These are phyloP conservation scores for Hycleus phaleratus DNA, from an alignment of 1,140 invertebrate species.

Conservation along the genomic window DNA sequence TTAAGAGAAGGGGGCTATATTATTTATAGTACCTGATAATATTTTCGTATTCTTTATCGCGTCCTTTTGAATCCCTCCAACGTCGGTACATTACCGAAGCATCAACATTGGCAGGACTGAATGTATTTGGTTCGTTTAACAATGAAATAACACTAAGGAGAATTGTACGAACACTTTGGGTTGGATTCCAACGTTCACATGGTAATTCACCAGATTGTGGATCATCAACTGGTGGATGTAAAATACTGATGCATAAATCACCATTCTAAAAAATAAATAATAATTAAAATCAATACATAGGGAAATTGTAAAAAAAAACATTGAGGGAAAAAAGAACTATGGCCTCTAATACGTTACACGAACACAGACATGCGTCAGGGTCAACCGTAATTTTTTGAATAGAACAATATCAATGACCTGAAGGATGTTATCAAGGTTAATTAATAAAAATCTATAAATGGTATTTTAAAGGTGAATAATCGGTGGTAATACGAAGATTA, in stretches of 20 bases:
- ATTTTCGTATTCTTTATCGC: constrained; percentile 99
- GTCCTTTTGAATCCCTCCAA: constrained; percentile 96
- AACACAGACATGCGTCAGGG: no score
- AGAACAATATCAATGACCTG: no score
- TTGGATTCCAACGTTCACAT: constrained; percentile 99
- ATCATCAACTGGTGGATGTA: constrained; percentile 98
- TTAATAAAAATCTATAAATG: no score
- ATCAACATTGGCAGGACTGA: constrained; percentile 98
- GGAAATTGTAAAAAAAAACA: background rate
- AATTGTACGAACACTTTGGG: constrained; percentile 97
- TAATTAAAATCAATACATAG: background rate
- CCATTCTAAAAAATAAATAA: constrained; percentile 69
- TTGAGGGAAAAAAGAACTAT: background rate
- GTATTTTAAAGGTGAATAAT: background rate
- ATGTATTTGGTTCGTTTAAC: constrained; percentile 98
- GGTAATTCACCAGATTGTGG: constrained; percentile 97
- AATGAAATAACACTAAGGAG: constrained; percentile 96
- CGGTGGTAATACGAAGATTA: no score
- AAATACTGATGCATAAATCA: constrained; percentile 97
- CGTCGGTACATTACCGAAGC: constrained; percentile 98
- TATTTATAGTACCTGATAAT: constrained; percentile 79
- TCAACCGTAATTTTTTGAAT: background rate
- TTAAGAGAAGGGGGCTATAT: no score
- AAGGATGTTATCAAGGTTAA: no score
- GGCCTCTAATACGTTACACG: no score